Conservation (phyloP, 2,888 invertebrate species). For the Prosapia bicincta region DNA sequence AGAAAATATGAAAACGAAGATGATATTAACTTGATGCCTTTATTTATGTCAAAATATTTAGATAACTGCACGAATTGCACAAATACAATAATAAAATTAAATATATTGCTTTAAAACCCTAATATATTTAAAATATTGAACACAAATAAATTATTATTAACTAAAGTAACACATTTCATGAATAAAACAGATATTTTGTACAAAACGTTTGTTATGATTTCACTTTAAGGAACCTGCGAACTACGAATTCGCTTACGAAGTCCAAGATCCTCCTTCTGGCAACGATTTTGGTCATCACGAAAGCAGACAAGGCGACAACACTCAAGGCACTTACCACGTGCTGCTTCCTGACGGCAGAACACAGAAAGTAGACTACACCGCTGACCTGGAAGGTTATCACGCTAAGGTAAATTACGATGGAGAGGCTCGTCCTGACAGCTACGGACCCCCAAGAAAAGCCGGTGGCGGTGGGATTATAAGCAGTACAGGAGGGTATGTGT, state of each 20-base stretch:
- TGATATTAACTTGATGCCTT: too few relatives aligned
- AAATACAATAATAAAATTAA: too few relatives aligned
- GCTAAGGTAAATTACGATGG: conserved; percentile 78
- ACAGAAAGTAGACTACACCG: conserved; percentile 81
- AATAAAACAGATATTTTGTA: too few relatives aligned
- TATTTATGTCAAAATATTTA: too few relatives aligned
- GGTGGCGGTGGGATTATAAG: not conserved
- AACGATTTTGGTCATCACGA: conserved; percentile 76
- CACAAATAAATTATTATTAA: too few relatives aligned
- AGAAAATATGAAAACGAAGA: too few relatives aligned
- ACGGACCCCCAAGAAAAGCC: not conserved
- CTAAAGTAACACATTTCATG: too few relatives aligned
- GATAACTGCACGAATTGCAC: too few relatives aligned
- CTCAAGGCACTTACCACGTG: conserved; percentile 82
- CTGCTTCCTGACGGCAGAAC: conserved; percentile 81
- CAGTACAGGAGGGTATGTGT: not conserved
- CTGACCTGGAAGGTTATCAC: conserved; percentile 75
- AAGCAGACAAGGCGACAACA: conserved; percentile 74
- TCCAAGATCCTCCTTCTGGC: conserved; percentile 72
- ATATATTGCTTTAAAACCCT: too few relatives aligned
- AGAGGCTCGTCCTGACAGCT: not conserved
- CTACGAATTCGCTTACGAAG: conserved; percentile 80
- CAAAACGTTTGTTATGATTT: too few relatives aligned
- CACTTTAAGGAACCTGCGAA: conserved; percentile 67
- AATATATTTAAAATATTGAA: too few relatives aligned